Conservation (phyloP, 2,888 invertebrate genomes). For the Noctua pronuba region DNA sequence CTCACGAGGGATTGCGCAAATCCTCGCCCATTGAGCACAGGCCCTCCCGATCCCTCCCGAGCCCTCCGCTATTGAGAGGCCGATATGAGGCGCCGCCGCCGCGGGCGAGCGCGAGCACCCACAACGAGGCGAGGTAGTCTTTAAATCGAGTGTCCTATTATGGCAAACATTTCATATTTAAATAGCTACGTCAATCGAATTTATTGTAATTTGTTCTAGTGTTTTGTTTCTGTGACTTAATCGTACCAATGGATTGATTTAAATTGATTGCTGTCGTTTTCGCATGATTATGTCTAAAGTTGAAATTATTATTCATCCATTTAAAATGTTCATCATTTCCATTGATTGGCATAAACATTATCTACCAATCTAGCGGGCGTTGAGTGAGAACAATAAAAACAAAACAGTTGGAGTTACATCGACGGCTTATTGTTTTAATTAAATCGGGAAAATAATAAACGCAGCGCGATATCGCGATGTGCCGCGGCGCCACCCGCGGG, state of each 20-base stretch:
- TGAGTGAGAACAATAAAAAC: slow-evolving; percentile 29
- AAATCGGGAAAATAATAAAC: slow-evolving; percentile 59
- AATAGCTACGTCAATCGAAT: slow-evolving; percentile 23
- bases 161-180: slow-evolving; percentile 12
- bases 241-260: background rate
- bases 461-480: slow-evolving; percentile 36
- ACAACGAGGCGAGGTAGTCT: background rate
- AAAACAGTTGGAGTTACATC: slow-evolving; percentile 18
- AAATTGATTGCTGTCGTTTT: background rate
- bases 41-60: slow-evolving; percentile 46
- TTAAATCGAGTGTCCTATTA: slow-evolving; percentile 33
- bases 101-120: slow-evolving; percentile 17
- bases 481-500: slow-evolving; percentile 16
- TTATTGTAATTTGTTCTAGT: slow-evolving; percentile 6
- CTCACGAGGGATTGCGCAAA: slow-evolving; percentile 70
- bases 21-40: slow-evolving; percentile 74
- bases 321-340: background rate
- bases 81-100: slow-evolving; percentile 28
- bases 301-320: background rate
- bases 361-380: background rate
- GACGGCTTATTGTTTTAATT: slow-evolving; percentile 61
- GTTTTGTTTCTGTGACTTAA: background rate
- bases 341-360: background rate
- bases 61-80: slow-evolving; percentile 45
- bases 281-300: background rate